Percentiles rank a stretch among this genome's conserved stretches.
phyloP scores from a whole-genome alignment of 2,113 vertebrate genomes.

The Merops nubicus region DNA sequence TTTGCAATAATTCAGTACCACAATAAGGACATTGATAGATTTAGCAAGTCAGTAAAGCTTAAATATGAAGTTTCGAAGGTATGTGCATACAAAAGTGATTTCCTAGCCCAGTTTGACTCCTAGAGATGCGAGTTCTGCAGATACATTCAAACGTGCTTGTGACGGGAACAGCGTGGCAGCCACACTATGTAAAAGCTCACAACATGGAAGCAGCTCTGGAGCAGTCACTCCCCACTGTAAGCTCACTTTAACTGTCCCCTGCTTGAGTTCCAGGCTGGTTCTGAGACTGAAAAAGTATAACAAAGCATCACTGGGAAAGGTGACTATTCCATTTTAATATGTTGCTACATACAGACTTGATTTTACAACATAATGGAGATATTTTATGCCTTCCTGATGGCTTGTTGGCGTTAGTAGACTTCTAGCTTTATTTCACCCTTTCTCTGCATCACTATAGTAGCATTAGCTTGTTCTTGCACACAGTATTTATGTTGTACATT shows the following conservation, averaged over 20 bases:
- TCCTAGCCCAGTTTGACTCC: neutral
- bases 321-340: neutral
- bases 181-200: neutral
- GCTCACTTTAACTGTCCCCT: fast-evolving
- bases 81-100: neutral
- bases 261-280: fast-evolving
- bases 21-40: neutral
- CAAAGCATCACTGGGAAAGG: neutral
- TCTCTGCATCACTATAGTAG: neutral
- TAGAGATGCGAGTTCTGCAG: neutral
- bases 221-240: fast-evolving
- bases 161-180: neutral
- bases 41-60: neutral
- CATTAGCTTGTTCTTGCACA: neutral
- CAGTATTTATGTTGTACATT: neutral
- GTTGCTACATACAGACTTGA: neutral
- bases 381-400: neutral
- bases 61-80: neutral
- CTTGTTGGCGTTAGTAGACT: neutral
- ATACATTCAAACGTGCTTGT: neutral
- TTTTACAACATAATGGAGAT: neutral
- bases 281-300: neutral
- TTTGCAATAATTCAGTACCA: neutral
- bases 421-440: neutral
- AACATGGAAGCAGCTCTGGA: neutral